Evolutionary conservation across 2,797 vertebrate genomes (phyloP).

Genomic region (Lutra lutra): DNA sequence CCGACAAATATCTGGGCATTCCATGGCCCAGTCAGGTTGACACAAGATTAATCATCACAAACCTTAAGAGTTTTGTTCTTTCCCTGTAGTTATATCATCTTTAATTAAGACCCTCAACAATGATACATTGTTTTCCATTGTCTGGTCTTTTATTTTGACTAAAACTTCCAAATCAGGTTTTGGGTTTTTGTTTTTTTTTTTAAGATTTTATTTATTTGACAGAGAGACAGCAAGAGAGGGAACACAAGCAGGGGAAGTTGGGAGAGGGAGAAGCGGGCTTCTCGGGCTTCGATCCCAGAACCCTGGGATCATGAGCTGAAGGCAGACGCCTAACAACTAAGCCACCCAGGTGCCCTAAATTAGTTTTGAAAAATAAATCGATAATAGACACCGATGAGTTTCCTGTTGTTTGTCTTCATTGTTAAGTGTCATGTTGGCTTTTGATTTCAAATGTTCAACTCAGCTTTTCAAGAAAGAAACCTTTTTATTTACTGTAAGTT

Average conservation of each 20-base stretch:
- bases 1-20: background rate
- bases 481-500: background rate
- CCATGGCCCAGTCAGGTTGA: background rate
- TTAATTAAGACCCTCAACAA: background rate
- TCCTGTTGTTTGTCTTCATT: background rate
- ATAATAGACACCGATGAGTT: background rate
- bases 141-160: slow-evolving; percentile 5
- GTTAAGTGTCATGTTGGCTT: background rate
- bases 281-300: too few relatives aligned
- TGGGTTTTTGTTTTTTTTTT: too few relatives aligned
- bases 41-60: background rate
- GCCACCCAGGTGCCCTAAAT: background rate
- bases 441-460: background rate
- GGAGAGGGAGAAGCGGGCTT: too few relatives aligned
- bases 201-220: too few relatives aligned
- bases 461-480: background rate
- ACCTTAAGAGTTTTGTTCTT: background rate
- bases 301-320: too few relatives aligned
- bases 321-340: too few relatives aligned
- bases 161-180: background rate
- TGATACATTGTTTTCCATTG: background rate
- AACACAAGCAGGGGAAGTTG: too few relatives aligned
- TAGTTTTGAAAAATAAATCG: background rate
- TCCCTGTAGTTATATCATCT: background rate
- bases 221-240: too few relatives aligned